Base-by-base conservation (phyloP, 1,140 invertebrate genomes). In the Tetraneura akinire region DNA sequence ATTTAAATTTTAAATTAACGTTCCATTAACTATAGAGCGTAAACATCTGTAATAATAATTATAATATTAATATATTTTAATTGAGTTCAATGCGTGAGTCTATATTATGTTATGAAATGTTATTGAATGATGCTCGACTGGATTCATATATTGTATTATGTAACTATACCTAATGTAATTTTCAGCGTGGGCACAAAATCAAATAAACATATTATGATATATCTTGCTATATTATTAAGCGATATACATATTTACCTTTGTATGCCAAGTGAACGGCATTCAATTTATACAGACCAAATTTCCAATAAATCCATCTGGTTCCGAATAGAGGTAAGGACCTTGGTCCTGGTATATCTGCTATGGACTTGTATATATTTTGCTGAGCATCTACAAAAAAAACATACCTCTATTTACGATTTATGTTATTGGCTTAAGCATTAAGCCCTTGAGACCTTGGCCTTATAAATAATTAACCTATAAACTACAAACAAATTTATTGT, bases 211-310 rank as follows among this genome's bases (percentile, higher is more conserved):
- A 32, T 32, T 11, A 62, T 62, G 16, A 60, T 29, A 60, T 16
- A 5, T 64, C 26, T 10, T 13, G 21, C 8, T 55, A 21, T 21
- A 21, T 55, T 21, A 55, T 80, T 81, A 88, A 51, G 18, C 10
- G n/a, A n/a, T 1, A n/a, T 21, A 21, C n/a, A 55, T 9, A n/a
- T n/a, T n/a, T 89, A 91, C 92, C 92, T 89, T 89, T 88, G 85
- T 95, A 93, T 80, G 91, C 92, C 82, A 93, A 91, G 85, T 95
- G 94, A 37, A 95, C 86, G 83, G 92, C 91, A 74, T 89, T 89
- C 85, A 93, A 87, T 82, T 88, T 89, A 83, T 94, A 95, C 55
- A 88, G 86, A 13, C 91, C 90, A 84, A 92, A 88, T 66, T 68
- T 78, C 47, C 82, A 83, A 84, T 92, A 95, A 21, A 92, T 89